Evolutionary conservation across 1,140 invertebrate genomes (phyloP), one percentile per base, ranked within the genome.

Genomic region (Tigriopus japonicus): DNA sequence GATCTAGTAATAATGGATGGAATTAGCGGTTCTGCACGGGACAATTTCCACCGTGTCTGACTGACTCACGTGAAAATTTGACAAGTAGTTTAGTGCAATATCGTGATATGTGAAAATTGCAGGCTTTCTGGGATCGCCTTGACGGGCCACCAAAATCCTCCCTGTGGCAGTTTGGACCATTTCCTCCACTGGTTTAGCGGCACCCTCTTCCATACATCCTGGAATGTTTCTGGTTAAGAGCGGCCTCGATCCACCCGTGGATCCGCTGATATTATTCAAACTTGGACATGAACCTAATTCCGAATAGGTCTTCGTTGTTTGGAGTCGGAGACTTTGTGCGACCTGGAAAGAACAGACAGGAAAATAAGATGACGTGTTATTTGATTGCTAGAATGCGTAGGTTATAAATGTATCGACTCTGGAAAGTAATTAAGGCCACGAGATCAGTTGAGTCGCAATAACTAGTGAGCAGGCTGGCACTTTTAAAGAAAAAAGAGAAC

Each of bases 101-200:
- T 98, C 93, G 74, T 96, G 49, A 24, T n/a, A 64, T 65, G 93
- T 96, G 65, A 98, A 69, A 65, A 98, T 95, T 64, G 89, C 85
- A 51, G 90, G 88, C 75, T 92, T 94, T 62, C 79, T 78, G 64
- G 82, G 78, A 71, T 92, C 86, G 61, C 93, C 93, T 73, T 94
- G 88, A 56, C 93, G 81, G 35, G 87, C 87, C 42, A 96, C 90
- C 10, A 63, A 63, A 59, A 63, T 62, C 13, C 63, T 62, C 19
- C 91, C 91, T 72, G 82, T 83, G 68, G 87, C 82, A n/a, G 90
- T 95, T 70, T 88, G 84, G 55, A 97, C 83, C 66, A 83, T 78
- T 69, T 87, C 83, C 70, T 86, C 87, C 69, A 35, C n/a, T 2
- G 56, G 62, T 6, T 52, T 42, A 7, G 56, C 61, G 9, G 54